Evolutionary conservation across 53 echinoderm and acorn worm genomes (phyloP).

Genomic region (Henricia sp.): DNA sequence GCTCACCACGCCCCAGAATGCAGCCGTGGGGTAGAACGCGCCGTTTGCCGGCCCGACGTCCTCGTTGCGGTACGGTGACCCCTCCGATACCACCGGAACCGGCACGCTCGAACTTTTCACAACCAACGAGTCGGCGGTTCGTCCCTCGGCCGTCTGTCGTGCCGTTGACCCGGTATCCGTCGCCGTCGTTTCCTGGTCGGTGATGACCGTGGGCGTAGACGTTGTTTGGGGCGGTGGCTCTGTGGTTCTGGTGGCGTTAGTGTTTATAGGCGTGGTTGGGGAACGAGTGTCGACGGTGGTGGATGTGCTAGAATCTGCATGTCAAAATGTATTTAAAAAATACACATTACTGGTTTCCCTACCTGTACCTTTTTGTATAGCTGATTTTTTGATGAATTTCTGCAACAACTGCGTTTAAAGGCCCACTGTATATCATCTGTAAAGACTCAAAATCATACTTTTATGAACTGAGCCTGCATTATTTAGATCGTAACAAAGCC

Average conservation of each 20-base stretch:
- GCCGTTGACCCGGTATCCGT: neutral
- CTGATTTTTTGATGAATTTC: no score
- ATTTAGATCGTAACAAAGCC: no score
- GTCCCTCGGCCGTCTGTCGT: neutral
- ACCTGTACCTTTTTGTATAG: no score
- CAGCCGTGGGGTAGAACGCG: conserved; percentile 33
- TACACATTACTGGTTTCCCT: no score
- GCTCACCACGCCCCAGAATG: conserved; percentile 50
- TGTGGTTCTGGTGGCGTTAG: neutral
- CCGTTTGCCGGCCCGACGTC: neutral
- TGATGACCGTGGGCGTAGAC: neutral
- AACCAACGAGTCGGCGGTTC: neutral
- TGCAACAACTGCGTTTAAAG: no score
- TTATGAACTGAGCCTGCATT: no score
- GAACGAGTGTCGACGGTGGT: neutral
- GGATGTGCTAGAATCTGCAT: neutral
- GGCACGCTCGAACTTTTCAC: no score
- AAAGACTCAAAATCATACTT: no score
- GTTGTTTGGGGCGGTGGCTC: neutral
- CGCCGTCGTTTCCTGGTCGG: neutral
- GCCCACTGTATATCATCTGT: no score
- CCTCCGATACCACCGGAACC: conserved; percentile 7
- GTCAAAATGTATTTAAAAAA: neutral
- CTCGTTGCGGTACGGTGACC: conserved; percentile 15
- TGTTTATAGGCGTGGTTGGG: neutral